Percentiles rank a stretch among this genome's conserved stretches.
Conservation (phyloP, 2,888 invertebrate genomes). For the Agriopis aurantiaria region DNA sequence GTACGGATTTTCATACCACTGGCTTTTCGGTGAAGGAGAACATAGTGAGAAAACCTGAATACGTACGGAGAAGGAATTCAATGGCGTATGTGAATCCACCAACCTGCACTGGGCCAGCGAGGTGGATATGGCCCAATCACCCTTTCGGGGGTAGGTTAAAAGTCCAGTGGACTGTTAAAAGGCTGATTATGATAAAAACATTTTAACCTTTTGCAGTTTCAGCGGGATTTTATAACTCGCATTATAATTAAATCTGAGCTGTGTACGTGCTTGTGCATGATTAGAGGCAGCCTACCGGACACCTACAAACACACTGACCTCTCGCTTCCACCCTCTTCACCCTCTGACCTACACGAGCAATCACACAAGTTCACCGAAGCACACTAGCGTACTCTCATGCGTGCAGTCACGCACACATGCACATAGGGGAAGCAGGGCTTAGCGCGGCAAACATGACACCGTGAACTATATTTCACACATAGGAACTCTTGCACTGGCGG, state of each 20-base stretch:
- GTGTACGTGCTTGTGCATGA: conserved; percentile 63
- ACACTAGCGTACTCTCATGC: conserved; percentile 44
- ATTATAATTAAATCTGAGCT: conserved; percentile 2
- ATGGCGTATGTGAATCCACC: no score
- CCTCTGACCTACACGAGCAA: conserved; percentile 57
- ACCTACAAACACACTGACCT: conserved; percentile 81
- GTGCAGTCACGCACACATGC: conserved; percentile 50
- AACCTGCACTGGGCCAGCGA: no score
- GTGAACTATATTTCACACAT: conserved; percentile 57
- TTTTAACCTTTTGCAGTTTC: background rate
- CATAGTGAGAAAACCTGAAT: no score
- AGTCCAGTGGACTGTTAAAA: no score
- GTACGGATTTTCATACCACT: no score
- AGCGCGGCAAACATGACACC: conserved; percentile 55
- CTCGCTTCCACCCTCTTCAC: conserved; percentile 54
- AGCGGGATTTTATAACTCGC: background rate
- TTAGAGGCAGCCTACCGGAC: conserved; percentile 63
- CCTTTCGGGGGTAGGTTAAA: no score
- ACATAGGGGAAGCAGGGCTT: conserved; percentile 51
- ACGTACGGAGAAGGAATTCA: no score
- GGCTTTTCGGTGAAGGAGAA: no score
- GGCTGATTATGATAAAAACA: no score
- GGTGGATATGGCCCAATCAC: no score
- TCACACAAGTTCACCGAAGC: conserved; percentile 47
- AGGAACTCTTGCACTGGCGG: conserved; percentile 38